Evolutionary conservation across 2,888 invertebrate genomes (phyloP).

Genomic region (Drosophila paranaensis): DNA sequence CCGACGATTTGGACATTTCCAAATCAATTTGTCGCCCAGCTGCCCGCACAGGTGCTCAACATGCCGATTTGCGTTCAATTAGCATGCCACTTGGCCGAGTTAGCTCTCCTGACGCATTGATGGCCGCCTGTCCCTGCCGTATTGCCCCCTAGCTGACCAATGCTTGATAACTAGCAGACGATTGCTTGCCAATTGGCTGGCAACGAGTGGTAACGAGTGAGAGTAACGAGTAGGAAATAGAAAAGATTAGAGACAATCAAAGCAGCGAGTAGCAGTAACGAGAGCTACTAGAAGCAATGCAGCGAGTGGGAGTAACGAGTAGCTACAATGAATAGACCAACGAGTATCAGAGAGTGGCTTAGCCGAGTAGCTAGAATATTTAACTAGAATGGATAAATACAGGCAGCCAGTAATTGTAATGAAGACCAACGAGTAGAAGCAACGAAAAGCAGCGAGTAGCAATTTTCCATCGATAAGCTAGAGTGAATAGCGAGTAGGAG

Average conservation of each 20-base stretch:
- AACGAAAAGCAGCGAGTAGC: too few relatives aligned
- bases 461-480: too few relatives aligned
- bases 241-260: neutral
- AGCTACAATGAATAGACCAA: too few relatives aligned
- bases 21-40: conserved; percentile 63
- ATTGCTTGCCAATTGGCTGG: neutral
- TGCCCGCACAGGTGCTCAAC: conserved; percentile 47
- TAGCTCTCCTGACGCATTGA: conserved; percentile 3
- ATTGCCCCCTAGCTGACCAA: conserved; percentile 29
- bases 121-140: neutral
- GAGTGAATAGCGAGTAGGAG: neutral
- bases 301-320: neutral
- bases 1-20: conserved; percentile 30
- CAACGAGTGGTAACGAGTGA: neutral
- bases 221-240: neutral
- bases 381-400: too few relatives aligned
- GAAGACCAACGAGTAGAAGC: too few relatives aligned
- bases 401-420: too few relatives aligned
- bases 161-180: neutral
- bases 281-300: neutral
- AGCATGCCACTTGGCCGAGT: conserved; percentile 35
- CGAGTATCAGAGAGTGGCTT: too few relatives aligned
- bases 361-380: too few relatives aligned
- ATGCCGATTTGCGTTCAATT: conserved; percentile 70
- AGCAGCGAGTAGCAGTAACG: neutral